Conservation (phyloP, 2,888 invertebrate species). For the Leuctra nigra region DNA sequence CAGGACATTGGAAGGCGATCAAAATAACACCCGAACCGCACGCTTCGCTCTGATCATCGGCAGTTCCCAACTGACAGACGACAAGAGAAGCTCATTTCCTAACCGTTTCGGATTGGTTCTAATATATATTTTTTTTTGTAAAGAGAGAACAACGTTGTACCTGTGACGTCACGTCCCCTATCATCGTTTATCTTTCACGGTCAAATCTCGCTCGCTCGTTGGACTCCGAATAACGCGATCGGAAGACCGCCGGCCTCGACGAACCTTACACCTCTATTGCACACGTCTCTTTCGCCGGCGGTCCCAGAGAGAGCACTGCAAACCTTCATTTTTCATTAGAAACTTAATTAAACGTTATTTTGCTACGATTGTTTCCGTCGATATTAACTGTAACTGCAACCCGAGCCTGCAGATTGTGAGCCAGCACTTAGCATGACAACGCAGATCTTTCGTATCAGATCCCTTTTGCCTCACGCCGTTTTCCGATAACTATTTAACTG, state of each 20-base stretch:
- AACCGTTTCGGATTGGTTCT: too few species aligned
- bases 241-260: too few species aligned
- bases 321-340: background rate
- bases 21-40: too few species aligned
- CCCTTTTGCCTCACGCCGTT: conserved; percentile 14
- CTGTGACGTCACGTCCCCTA: conserved; percentile 26
- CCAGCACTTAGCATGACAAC: background rate
- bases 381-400: conserved; percentile 27
- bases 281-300: too few species aligned
- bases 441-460: too few species aligned
- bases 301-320: background rate
- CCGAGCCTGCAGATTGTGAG: conserved; percentile 12
- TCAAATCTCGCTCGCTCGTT: background rate
- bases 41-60: too few species aligned
- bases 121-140: too few species aligned
- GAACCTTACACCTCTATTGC: too few species aligned
- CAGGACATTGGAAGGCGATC: too few species aligned
- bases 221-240: background rate
- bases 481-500: background rate
- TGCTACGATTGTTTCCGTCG: conserved; percentile 1
- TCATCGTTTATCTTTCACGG: background rate
- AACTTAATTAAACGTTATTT: conserved; percentile 7
- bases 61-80: too few species aligned
- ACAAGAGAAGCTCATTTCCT: too few species aligned
- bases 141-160: conserved; percentile 19